These are phyloP conservation scores for Varecia variegata DNA, from an alignment of 2,797 vertebrate species.

Conservation along the genomic window DNA sequence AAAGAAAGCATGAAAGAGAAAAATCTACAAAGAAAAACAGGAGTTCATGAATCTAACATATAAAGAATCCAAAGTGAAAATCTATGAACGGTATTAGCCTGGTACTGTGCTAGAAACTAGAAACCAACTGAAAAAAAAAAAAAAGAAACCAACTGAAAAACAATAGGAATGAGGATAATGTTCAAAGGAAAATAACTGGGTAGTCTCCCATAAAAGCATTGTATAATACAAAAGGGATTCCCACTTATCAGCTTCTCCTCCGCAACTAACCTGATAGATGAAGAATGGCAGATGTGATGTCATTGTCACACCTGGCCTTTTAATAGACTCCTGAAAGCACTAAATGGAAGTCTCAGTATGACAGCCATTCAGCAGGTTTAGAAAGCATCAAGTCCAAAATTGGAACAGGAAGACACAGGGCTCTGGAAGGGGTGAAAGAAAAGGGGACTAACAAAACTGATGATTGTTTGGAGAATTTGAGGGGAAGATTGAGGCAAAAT, in stretches of 20 bases:
- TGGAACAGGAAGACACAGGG: not conserved
- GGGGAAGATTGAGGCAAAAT: not conserved
- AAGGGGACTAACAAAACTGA: not conserved
- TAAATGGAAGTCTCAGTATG: not conserved
- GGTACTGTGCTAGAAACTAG: not conserved
- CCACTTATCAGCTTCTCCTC: not conserved
- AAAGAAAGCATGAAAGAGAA: not conserved
- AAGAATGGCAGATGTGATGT: not conserved
- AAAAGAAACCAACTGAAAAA: not conserved
- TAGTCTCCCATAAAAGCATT: not conserved
- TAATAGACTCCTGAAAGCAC: not conserved
- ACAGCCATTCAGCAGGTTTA: not conserved
- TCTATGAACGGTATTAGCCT: not conserved
- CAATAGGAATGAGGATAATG: not conserved
- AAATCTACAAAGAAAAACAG: not conserved
- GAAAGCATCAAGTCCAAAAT: not conserved
- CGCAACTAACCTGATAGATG: not conserved
- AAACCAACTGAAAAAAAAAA: not conserved
- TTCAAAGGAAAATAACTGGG: not conserved
- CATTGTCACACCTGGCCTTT: not conserved
- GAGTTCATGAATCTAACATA: not conserved
- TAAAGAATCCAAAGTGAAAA: constrained; percentile 13
- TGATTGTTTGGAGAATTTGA: not conserved
- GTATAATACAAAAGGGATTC: not conserved
- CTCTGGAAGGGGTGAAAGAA: not conserved